A percentile compares a stretch with the other conserved stretches of the same genome.
Conservation (phyloP, 1,140 invertebrate genomes). For the Temnothorax longispinosus region DNA sequence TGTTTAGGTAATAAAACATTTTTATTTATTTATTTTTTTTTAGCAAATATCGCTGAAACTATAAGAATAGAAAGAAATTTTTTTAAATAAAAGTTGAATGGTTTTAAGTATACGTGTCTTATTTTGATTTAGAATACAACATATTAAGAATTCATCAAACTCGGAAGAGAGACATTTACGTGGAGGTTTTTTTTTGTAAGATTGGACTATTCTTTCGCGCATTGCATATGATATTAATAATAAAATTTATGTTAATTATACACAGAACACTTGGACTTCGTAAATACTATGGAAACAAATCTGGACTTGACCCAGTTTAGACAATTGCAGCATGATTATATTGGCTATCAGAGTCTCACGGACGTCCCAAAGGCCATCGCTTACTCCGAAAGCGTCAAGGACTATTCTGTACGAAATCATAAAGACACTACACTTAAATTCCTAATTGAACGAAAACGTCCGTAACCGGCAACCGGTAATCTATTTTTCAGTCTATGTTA, state of each 20-base stretch:
- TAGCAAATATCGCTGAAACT: too few species aligned
- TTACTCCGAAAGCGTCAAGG: conserved; percentile 89
- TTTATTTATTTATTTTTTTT: too few species aligned
- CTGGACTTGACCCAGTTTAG: conserved; percentile 92
- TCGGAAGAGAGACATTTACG: too few species aligned
- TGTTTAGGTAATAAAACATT: too few species aligned
- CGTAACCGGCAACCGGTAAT: not conserved
- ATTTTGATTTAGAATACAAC: not conserved
- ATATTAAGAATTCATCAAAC: not conserved
- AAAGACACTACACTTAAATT: conserved; percentile 15
- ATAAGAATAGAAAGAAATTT: too few species aligned
- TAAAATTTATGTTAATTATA: conserved; percentile 65
- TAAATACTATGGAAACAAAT: conserved; percentile 91
- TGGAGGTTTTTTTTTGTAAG: too few species aligned
- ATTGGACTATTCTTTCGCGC: too few species aligned
- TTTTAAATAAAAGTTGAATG: too few species aligned
- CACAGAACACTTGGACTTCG: conserved; percentile 98
- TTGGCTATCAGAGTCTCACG: conserved; percentile 98
- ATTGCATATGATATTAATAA: not conserved
- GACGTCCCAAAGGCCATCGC: conserved; percentile 95
- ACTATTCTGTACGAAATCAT: conserved; percentile 87
- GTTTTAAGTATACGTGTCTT: too few species aligned
- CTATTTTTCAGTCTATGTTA: conserved; percentile 83
- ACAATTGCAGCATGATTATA: conserved; percentile 96
- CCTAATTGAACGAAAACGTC: not conserved